Evolutionary conservation across 1,140 invertebrate genomes (phyloP), one percentile per base, ranked within the genome.

Genomic region (Diplogasteroides magnus): DNA sequence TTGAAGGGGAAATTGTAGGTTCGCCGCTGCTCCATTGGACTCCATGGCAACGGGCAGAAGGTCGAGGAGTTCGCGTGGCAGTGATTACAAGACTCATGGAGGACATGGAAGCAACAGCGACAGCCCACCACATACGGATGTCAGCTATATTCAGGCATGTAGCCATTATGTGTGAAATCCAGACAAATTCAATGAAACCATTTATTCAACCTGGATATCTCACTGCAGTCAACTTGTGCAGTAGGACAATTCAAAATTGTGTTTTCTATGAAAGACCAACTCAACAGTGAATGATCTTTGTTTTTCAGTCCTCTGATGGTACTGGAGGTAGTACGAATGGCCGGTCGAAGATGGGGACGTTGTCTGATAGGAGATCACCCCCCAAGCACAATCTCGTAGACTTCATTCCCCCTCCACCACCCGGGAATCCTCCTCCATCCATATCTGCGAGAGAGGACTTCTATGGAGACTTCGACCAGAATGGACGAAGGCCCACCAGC

Each of bases 61-160:
- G 37, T 61, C 64, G 6, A 27, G 57, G 19, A 26, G 27, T 19
- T 66, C 64, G 2, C 64, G 57, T 25, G 48, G 32, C 11, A 57
- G 57, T 58, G 25, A 56, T 14, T 56, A n/a, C 37, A 66, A 66
- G 25, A 32, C 28, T 11, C 11, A 37, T 11, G 19, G 6, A 19
- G 37, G 37, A 48, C 37, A 48, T 19, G 37, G 37, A 6, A 48
- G 37, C n/a, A 19, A 56, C 13, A 66, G 72, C 27, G 77, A 79
- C 65, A 78, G 77, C 70, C 77, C 77, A 29, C 74, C 74, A 19
- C 76, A 79, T 60, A 79, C 77, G 6, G 77, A 79, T 67, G 76
- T 79, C 23, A 81, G 78, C 60, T 79, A 80, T 74, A 62, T 79
- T 31, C 77, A 74, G 72, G 72, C 72, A 73, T 61, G 37, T n/a